These are phyloP conservation scores for Melitaea athalia DNA, from an alignment of 2,888 invertebrate species.

Conservation along the genomic window DNA sequence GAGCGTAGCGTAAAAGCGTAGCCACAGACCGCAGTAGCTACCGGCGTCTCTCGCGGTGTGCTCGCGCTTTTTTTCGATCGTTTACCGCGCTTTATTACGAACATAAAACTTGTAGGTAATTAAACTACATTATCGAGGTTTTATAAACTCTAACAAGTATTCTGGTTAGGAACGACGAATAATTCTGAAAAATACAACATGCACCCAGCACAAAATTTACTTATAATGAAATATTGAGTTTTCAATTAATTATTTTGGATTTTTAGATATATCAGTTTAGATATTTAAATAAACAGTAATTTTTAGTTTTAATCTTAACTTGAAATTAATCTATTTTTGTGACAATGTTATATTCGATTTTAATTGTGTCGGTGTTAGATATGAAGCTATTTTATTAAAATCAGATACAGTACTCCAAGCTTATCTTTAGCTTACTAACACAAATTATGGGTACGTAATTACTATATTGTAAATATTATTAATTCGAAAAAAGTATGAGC, in stretches of 20 bases:
- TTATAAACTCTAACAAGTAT: not conserved
- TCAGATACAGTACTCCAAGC: constrained; percentile 25
- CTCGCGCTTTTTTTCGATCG: constrained; percentile 23
- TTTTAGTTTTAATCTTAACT: too few relatives aligned
- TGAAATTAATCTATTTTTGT: too few relatives aligned
- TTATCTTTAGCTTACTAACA: constrained; percentile 24
- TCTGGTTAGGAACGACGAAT: not conserved
- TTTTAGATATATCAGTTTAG: not conserved
- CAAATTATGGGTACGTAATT: not conserved
- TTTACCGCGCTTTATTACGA: constrained; percentile 9
- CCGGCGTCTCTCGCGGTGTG: constrained; percentile 21
- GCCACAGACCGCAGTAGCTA: constrained; percentile 33
- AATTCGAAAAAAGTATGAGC: constrained; percentile 30
- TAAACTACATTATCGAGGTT: not conserved
- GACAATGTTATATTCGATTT: not conserved
- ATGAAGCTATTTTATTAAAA: constrained; percentile 18
- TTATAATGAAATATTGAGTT: not conserved
- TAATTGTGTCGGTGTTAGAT: not conserved
- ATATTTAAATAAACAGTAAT: too few relatives aligned
- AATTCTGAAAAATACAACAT: not conserved
- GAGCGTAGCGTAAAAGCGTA: not conserved
- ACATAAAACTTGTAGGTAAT: constrained; percentile 2
- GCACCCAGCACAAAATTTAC: not conserved
- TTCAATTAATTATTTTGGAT: not conserved
- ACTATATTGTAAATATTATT: constrained; percentile 1